These are phyloP conservation scores for Drosophila subsilvestris DNA, from an alignment of 2,888 invertebrate genomes.

Conservation along the genomic window DNA sequence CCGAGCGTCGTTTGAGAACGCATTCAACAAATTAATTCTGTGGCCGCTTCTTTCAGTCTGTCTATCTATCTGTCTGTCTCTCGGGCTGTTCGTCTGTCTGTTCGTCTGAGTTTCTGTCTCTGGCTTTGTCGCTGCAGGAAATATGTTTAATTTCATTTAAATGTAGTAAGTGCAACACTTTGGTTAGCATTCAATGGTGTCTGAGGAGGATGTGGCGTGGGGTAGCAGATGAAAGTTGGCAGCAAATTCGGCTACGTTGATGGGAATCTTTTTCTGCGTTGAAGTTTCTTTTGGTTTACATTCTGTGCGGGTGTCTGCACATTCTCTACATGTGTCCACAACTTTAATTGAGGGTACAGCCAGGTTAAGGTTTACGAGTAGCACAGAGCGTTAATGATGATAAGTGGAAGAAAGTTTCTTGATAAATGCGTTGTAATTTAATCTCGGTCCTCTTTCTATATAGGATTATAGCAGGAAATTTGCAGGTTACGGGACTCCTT, in stretches of 20 bases:
- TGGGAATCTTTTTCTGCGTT: slow-evolving; percentile 23
- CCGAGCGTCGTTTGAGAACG: slow-evolving; percentile 35
- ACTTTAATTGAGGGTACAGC: background rate
- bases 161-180: slow-evolving; percentile 76
- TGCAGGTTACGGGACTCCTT: no score
- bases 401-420: slow-evolving; percentile 6
- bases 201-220: slow-evolving; percentile 4
- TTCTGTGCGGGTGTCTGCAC: slow-evolving; percentile 23
- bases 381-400: slow-evolving; percentile 14
- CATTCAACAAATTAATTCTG: slow-evolving; percentile 76
- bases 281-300: slow-evolving; percentile 24
- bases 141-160: slow-evolving; percentile 78
- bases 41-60: slow-evolving; percentile 43
- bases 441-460: background rate
- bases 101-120: slow-evolving; percentile 3
- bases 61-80: slow-evolving; percentile 4
- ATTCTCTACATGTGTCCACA: slow-evolving; percentile 8
- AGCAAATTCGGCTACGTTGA: slow-evolving; percentile 32
- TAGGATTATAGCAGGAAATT: background rate
- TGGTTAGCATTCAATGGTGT: slow-evolving; percentile 63
- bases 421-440: slow-evolving; percentile 3
- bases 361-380: no score
- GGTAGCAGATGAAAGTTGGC: background rate
- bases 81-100: background rate
- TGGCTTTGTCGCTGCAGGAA: slow-evolving; percentile 70